These are phyloP conservation scores for Heliconius charithonia DNA, from an alignment of 2,888 invertebrate species.

Conservation along the genomic window DNA sequence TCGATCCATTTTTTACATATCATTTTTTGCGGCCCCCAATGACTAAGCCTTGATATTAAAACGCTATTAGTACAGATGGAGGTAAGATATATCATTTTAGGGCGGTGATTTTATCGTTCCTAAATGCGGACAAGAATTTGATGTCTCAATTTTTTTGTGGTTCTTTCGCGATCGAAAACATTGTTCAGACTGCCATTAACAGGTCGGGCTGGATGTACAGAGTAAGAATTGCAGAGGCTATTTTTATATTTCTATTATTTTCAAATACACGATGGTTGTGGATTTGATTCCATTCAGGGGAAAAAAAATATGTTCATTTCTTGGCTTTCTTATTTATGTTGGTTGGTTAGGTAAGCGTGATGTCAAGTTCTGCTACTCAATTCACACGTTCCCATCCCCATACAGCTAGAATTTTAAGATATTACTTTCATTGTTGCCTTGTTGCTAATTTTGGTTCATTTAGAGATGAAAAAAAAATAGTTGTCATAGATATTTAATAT, in stretches of 20 bases:
- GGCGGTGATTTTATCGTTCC: constrained; percentile 76
- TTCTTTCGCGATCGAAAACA: constrained; percentile 64
- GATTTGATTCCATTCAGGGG: no score
- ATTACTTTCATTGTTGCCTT: no score
- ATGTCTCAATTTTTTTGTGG: constrained; percentile 71
- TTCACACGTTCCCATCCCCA: no score
- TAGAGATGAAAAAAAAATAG: no score
- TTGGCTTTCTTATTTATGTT: no score
- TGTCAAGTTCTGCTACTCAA: no score
- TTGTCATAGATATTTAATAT: no score
- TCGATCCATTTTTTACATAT: constrained; percentile 47
- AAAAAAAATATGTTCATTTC: neutral
- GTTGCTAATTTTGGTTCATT: no score
- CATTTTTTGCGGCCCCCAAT: constrained; percentile 54
- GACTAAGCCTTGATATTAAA: constrained; percentile 79
- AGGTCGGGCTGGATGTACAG: constrained; percentile 51
- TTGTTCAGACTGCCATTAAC: constrained; percentile 66
- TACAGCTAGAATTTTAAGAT: no score
- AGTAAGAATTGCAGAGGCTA: neutral
- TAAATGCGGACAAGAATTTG: constrained; percentile 77
- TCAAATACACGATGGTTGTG: no score
- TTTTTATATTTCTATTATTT: neutral
- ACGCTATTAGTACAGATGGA: constrained; percentile 78
- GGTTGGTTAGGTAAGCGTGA: no score
- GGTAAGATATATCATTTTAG: constrained; percentile 75